Conservation (phyloP, 2,888 invertebrate species). For the Machimus rusticus region DNA sequence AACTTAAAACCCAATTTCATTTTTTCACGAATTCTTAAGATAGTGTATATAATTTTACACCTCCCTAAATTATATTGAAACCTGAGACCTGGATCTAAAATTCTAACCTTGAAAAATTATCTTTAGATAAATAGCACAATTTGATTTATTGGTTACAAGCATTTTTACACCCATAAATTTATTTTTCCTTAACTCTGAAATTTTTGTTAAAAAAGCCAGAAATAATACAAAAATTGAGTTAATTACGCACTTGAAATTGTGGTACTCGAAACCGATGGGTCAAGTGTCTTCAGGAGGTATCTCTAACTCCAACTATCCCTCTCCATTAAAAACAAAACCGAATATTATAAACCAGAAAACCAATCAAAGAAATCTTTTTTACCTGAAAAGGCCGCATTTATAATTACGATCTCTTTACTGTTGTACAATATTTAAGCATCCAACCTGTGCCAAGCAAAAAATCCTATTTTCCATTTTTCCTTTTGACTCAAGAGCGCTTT, state of each 20-base stretch:
- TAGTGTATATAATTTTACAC: too few species aligned
- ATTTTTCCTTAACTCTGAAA: not conserved
- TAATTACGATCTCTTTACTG: not conserved
- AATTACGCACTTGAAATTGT: not conserved
- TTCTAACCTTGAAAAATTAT: too few species aligned
- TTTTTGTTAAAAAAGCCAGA: not conserved
- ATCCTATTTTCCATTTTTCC: not conserved
- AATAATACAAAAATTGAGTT: not conserved
- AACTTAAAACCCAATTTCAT: too few species aligned
- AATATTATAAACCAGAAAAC: not conserved
- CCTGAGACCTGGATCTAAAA: too few species aligned
- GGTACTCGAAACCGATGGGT: not conserved
- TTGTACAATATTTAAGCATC: not conserved
- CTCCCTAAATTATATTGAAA: too few species aligned
- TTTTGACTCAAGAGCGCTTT: not conserved
- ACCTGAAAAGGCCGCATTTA: not conserved
- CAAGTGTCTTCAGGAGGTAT: not conserved
- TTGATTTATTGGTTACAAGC: too few species aligned
- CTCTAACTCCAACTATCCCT: not conserved
- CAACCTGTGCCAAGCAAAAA: not conserved
- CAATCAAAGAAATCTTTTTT: not conserved
- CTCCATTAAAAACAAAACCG: not conserved
- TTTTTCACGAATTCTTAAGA: too few species aligned
- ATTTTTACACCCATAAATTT: too few species aligned
- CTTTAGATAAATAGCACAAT: too few species aligned